A percentile compares a stretch with the other conserved stretches of the same genome.
Conservation (phyloP, 2,797 vertebrate genomes). For the Trematomus bernacchii region DNA sequence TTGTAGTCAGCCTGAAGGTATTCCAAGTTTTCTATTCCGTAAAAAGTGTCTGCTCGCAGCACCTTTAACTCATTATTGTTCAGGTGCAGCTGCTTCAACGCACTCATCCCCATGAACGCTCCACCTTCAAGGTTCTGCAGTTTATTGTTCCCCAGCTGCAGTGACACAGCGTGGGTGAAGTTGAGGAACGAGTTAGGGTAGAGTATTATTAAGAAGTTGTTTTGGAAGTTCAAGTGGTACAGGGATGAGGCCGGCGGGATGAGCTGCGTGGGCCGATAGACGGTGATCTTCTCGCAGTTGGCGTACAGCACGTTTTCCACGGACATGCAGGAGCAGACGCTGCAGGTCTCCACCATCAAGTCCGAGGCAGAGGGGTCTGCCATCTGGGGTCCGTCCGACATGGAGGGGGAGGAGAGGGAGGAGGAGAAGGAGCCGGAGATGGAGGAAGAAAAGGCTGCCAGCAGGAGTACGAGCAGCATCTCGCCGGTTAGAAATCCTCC, state of each 20-base stretch:
- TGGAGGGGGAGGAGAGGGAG: conserved; percentile 76
- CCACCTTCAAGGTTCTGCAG: conserved; percentile 98
- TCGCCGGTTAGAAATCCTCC: conserved; percentile 91
- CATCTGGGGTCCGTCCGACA: conserved; percentile 73
- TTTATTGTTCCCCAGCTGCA: conserved; percentile 99
- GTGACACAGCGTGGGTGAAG: conserved; percentile 97
- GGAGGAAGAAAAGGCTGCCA: conserved; percentile 91
- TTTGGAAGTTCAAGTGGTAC: conserved; percentile 99
- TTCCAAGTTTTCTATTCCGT: conserved; percentile 99
- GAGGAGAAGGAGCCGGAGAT: conserved; percentile 78
- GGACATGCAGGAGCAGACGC: conserved; percentile 96
- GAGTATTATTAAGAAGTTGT: conserved; percentile 95
- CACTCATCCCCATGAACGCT: conserved; percentile 94
- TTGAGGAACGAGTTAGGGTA: conserved; percentile 98
- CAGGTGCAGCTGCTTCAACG: conserved; percentile 98
- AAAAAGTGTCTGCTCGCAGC: conserved; percentile 96
- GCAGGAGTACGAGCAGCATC: conserved; percentile 98
- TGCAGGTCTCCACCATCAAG: conserved; percentile 95
- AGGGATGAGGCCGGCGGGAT: conserved; percentile 94
- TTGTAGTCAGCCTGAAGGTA: conserved; percentile 99
- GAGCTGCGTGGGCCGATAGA: conserved; percentile 97
- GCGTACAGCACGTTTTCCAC: conserved; percentile 98
- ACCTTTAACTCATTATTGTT: conserved; percentile 99
- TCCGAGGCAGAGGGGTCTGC: conserved; percentile 79
- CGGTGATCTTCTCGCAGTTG: conserved; percentile 97